Percentiles rank a stretch among this genome's conserved stretches.
These are phyloP conservation scores for Shargacucullia verbasci DNA, from an alignment of 2,888 invertebrate genomes.

Conservation along the genomic window DNA sequence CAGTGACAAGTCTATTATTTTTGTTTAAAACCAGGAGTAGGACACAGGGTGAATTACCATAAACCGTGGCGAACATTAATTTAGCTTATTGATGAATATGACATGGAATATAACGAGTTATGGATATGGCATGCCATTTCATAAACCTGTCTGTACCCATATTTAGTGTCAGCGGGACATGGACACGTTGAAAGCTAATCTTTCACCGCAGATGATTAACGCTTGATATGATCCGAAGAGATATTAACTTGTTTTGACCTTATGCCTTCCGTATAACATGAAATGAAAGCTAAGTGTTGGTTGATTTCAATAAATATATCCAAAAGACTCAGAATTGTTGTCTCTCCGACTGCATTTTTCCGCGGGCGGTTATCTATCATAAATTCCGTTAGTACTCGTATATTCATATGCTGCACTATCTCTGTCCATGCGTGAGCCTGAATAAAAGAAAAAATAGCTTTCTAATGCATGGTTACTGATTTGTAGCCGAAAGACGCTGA, in stretches of 20 bases:
- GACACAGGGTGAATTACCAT: conserved; percentile 67
- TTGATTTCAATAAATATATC: conserved; percentile 12
- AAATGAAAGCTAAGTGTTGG: conserved; percentile 9
- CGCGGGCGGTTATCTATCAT: no score
- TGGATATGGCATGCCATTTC: conserved; percentile 50
- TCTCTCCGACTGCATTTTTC: no score
- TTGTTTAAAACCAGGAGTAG: conserved; percentile 62
- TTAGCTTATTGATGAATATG: conserved; percentile 69
- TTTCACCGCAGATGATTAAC: conserved; percentile 48
- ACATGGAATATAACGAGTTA: conserved; percentile 45
- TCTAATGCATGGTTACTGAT: no score
- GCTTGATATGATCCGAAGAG: conserved; percentile 32
- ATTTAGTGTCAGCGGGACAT: conserved; percentile 49
- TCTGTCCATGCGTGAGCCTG: no score
- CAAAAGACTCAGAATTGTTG: no score
- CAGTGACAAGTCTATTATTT: conserved; percentile 76
- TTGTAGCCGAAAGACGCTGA: no score
- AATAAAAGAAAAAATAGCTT: no score
- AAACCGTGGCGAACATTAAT: conserved; percentile 75
- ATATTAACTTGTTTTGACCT: conserved; percentile 43
- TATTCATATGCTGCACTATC: no score
- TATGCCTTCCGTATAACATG: conserved; percentile 30
- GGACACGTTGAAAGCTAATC: conserved; percentile 48
- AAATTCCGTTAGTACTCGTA: no score
- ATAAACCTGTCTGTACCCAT: conserved; percentile 42